phyloP scores from a whole-genome alignment of 2,113 vertebrate genomes.

The Seriola quinqueradiata region DNA sequence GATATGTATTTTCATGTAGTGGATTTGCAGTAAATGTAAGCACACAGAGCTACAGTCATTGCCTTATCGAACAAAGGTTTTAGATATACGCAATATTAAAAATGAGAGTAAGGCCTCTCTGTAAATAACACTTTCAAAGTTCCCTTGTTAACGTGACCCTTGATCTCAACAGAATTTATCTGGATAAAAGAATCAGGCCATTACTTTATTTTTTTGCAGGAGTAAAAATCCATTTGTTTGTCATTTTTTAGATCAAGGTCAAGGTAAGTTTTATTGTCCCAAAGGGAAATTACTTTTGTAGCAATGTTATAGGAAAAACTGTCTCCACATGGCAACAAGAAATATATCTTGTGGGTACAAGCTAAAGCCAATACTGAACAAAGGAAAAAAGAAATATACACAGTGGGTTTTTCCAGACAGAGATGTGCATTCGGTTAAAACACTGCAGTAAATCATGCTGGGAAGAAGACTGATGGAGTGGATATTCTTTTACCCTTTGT shows the following conservation, averaged over 20 bases:
- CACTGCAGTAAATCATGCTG: conserved; percentile 17
- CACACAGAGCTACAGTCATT: not conserved
- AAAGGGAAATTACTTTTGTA: conserved; percentile 60
- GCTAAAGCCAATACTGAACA: conserved; percentile 52
- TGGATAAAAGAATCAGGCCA: not conserved
- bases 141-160: conserved; percentile 11
- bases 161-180: conserved; percentile 19
- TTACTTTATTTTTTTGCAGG: not conserved
- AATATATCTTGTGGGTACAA: conserved; percentile 43
- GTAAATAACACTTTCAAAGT: conserved; percentile 11
- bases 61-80: not conserved
- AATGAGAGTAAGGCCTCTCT: not conserved
- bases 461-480: not conserved
- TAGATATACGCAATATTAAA: conserved; percentile 9
- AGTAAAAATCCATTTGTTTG: conserved; percentile 8
- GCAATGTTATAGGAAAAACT: conserved; percentile 41
- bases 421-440: conserved; percentile 17
- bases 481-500: not conserved
- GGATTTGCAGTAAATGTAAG: not conserved
- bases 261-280: conserved; percentile 67
- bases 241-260: conserved; percentile 51
- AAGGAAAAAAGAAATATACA: conserved; percentile 35
- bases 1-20: not conserved
- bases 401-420: conserved; percentile 15
- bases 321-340: conserved; percentile 48